These are phyloP conservation scores for Pachliopta kotzebuea DNA, from an alignment of 2,888 invertebrate species.

Conservation along the genomic window DNA sequence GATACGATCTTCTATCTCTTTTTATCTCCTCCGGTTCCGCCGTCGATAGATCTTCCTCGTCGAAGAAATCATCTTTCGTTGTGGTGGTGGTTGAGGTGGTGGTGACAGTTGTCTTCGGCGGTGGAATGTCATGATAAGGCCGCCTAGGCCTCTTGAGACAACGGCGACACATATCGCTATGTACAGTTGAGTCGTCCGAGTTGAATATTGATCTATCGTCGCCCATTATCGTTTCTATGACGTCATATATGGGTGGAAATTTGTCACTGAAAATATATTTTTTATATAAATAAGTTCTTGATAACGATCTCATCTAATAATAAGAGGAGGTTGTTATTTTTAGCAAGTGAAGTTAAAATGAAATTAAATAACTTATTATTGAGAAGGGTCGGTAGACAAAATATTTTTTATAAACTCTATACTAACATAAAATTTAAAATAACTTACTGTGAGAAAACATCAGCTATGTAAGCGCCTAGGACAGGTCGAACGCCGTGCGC, in stretches of 20 bases:
- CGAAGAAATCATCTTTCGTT: constrained; percentile 34
- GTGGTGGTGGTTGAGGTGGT: constrained; percentile 34
- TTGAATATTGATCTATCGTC: constrained; percentile 76
- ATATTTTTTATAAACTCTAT: too few species aligned
- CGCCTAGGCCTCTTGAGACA: constrained; percentile 46
- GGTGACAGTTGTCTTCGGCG: constrained; percentile 30
- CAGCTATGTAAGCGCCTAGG: constrained; percentile 89
- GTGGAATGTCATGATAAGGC: constrained; percentile 31
- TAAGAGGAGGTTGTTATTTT: too few species aligned
- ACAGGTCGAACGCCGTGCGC: constrained; percentile 84
- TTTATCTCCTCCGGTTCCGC: constrained; percentile 36
- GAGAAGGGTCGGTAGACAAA: too few species aligned
- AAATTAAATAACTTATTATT: too few species aligned
- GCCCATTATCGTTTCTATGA: constrained; percentile 86
- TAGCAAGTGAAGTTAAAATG: too few species aligned
- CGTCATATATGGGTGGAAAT: constrained; percentile 80
- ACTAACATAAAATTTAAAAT: too few species aligned
- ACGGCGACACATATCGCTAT: constrained; percentile 41
- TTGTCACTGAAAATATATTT: constrained; percentile 63
- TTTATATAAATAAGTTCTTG: too few species aligned
- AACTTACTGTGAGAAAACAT: constrained; percentile 87
- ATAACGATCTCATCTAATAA: too few species aligned
- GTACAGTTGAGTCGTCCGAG: constrained; percentile 40
- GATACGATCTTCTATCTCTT: constrained; percentile 39
- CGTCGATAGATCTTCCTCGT: constrained; percentile 36